Evolutionary conservation across 2,797 vertebrate genomes (phyloP).

Genomic region (Phalloptychus januarius): DNA sequence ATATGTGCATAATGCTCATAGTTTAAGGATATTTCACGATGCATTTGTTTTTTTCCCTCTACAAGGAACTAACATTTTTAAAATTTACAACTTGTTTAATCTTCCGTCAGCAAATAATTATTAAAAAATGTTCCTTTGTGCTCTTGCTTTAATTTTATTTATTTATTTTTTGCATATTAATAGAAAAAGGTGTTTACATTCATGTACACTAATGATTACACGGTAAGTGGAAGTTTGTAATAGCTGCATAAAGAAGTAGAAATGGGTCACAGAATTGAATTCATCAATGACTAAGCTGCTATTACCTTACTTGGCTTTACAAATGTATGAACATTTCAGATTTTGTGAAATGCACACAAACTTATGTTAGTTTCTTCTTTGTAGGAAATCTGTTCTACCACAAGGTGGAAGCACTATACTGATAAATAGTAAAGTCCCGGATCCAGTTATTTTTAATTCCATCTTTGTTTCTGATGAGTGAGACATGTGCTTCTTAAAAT

Average conservation of each 20-base stretch:
- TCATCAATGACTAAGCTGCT: neutral
- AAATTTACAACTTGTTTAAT: neutral
- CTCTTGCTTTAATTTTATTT: neutral
- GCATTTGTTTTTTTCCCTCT: neutral
- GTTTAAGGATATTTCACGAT: neutral
- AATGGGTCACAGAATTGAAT: neutral
- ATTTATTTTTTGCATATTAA: no score
- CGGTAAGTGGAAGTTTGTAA: neutral
- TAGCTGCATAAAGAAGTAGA: neutral
- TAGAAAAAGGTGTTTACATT: neutral
- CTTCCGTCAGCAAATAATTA: neutral
- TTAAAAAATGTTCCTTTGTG: neutral
- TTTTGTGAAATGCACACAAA: neutral
- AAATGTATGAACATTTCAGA: neutral
- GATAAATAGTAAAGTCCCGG: neutral
- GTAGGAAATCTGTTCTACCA: constrained; percentile 35
- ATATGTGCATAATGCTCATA: neutral
- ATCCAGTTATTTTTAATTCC: neutral
- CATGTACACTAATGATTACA: no score
- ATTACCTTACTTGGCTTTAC: neutral
- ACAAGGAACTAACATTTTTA: neutral
- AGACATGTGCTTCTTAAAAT: neutral
- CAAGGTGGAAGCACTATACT: constrained; percentile 55
- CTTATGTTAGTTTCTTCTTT: neutral
- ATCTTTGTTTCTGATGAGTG: neutral